Evolutionary conservation across 2,888 invertebrate species (phyloP), one percentile per base, ranked within the genome.

Genomic region (Cataglyphis livida): DNA sequence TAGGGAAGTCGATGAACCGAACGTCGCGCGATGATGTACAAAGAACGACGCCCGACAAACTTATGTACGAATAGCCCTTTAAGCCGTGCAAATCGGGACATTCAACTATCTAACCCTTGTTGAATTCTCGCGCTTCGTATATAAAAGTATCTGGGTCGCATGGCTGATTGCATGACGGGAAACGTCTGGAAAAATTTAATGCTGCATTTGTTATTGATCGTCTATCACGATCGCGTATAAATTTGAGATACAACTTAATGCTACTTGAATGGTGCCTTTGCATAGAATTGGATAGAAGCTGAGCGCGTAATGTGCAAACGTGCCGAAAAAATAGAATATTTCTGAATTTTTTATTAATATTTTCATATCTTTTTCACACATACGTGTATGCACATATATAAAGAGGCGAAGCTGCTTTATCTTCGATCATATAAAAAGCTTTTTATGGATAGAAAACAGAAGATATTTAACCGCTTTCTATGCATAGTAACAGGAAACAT

Each of bases 11-110:
- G 75, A 32, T 41, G 71, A 66, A 35, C 74, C 32, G 81, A 78
- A 44, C 57, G 75, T 66, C 51, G 62, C 54, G 61, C 73, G 51
- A 76, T 28, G 54, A 64, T 66, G 61, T 79, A 81, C 59, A 83
- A 85, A 89, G 85, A 81, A 82, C 10, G 51, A 10, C n/a, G 59
- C 59, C 44, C 59, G 81, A 61, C 70, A 75, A 75, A 83, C 83
- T 87, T 87, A 82, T 68, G 54, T 76, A 57, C 54, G 70, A 76
- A 76, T 68, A n/a, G 21, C 68, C 9, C 57, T 68, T 70, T 79
- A 59, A 79, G 18, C 32, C 59, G 7, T 28, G 71, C 48, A 44
- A 71, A 48, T 79, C 78, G 78, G 44, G 32, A 28, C 28, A 35
- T 25, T 32, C 59, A 38, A 48, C 12, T 35, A 44, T 71, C 44